Percentiles rank a stretch among this genome's conserved stretches.
Conservation (phyloP, 2,888 invertebrate genomes). For the Latrodectus elegans region DNA sequence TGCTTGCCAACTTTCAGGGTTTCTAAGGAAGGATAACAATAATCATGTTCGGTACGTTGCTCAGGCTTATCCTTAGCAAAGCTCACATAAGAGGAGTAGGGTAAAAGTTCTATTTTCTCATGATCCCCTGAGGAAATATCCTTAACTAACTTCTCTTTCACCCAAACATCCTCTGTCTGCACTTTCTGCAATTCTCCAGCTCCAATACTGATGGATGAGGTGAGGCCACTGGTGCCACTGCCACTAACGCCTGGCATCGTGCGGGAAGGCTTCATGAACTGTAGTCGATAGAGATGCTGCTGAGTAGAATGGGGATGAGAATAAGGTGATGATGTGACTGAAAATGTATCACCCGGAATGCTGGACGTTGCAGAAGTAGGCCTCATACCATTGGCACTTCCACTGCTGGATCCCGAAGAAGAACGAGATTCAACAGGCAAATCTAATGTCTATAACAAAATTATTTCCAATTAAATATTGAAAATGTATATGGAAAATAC, state of each 20-base stretch:
- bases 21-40: conserved; percentile 85
- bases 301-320: conserved; percentile 74
- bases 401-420: conserved; percentile 80
- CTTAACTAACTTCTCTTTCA: conserved; percentile 69
- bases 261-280: conserved; percentile 77
- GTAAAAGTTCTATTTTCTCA: conserved; percentile 70
- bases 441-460: conserved; percentile 82
- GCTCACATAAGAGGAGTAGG: conserved; percentile 77
- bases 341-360: conserved; percentile 50
- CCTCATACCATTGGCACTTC: conserved; percentile 67
- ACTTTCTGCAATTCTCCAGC: conserved; percentile 23
- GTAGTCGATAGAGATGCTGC: conserved; percentile 78
- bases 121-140: conserved; percentile 57
- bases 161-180: conserved; percentile 72
- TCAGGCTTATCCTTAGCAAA: conserved; percentile 43
- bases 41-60: conserved; percentile 81
- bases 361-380: conserved; percentile 71
- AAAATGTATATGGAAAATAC: background rate
- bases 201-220: conserved; percentile 25
- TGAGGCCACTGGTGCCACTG: conserved; percentile 69
- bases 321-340: conserved; percentile 73
- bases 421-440: conserved; percentile 87
- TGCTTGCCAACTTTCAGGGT: conserved; percentile 71
- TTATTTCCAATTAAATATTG: background rate
- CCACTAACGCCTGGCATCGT: conserved; percentile 73